Evolutionary conservation across 2,113 vertebrate genomes (phyloP).

Genomic region (Takifugu flavidus): DNA sequence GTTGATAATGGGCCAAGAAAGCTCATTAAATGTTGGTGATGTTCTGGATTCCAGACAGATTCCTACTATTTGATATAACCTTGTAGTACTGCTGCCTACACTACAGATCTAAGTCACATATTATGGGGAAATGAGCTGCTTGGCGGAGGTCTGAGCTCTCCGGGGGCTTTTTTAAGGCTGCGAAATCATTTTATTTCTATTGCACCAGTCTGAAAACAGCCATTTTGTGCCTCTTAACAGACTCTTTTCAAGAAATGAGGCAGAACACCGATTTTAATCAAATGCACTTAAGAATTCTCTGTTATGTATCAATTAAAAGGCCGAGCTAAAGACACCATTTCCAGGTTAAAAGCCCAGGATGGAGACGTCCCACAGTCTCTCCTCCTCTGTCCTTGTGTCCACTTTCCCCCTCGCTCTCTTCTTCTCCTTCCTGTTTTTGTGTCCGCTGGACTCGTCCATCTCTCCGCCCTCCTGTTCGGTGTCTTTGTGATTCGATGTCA

Average conservation of each 20-base stretch:
- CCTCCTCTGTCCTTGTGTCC: slow-evolving; percentile 82
- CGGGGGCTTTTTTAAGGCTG: too few relatives aligned
- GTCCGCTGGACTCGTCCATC: slow-evolving; percentile 59
- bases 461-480: slow-evolving; percentile 51
- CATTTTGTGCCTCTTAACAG: too few relatives aligned
- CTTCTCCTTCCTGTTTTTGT: slow-evolving; percentile 74
- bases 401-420: slow-evolving; percentile 66
- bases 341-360: slow-evolving; percentile 75
- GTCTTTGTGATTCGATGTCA: slow-evolving; percentile 29
- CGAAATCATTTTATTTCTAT: too few relatives aligned
- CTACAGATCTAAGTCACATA: too few relatives aligned
- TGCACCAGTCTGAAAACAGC: too few relatives aligned
- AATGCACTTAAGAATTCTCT: not conserved
- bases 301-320: not conserved
- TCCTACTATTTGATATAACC: too few relatives aligned
- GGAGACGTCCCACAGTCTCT: slow-evolving; percentile 85
- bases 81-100: too few relatives aligned
- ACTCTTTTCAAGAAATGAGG: not conserved
- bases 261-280: slow-evolving; percentile 6
- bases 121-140: too few relatives aligned
- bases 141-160: too few relatives aligned
- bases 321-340: not conserved
- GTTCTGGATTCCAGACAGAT: too few relatives aligned
- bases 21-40: too few relatives aligned
- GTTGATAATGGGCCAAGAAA: too few relatives aligned